Conservation (phyloP, 2,113 vertebrate species). For the Callipepla squamata region DNA sequence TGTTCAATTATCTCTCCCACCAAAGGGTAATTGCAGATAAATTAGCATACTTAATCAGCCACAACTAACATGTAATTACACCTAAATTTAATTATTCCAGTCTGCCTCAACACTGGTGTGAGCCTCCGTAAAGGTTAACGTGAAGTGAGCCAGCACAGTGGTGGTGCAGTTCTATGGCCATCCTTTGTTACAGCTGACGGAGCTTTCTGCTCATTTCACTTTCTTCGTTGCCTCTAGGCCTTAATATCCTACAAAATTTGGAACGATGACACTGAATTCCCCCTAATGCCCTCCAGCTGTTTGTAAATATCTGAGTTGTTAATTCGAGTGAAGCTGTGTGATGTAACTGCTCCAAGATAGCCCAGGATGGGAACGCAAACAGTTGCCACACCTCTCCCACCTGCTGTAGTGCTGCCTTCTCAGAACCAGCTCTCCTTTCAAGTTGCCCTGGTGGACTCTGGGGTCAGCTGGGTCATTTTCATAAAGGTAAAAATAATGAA, state of each 20-base stretch:
- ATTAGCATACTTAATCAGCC: slow-evolving; percentile 45
- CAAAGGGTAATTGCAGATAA: slow-evolving; percentile 26
- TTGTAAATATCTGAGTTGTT: not conserved
- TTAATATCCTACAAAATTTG: not conserved
- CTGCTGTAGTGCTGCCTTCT: not conserved
- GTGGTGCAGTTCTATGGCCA: not conserved
- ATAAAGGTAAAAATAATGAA: not conserved
- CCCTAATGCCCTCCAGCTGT: not conserved
- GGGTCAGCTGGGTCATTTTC: not conserved
- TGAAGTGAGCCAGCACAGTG: fast-evolving
- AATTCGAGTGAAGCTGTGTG: not conserved
- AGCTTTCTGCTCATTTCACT: not conserved
- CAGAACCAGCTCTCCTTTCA: not conserved
- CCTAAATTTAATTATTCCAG: slow-evolving; percentile 39
- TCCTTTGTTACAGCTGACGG: not conserved
- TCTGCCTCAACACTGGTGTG: not conserved
- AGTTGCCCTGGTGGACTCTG: not conserved
- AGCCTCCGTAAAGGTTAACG: not conserved
- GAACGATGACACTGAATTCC: not conserved
- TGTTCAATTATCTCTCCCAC: not conserved
- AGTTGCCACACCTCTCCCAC: not conserved
- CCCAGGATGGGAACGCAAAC: fast-evolving
- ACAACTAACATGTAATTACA: slow-evolving; percentile 40
- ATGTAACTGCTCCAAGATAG: not conserved
- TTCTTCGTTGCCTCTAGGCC: not conserved